phyloP scores from a whole-genome alignment of 2,888 invertebrate genomes.

The Tachystola acroxantha region DNA sequence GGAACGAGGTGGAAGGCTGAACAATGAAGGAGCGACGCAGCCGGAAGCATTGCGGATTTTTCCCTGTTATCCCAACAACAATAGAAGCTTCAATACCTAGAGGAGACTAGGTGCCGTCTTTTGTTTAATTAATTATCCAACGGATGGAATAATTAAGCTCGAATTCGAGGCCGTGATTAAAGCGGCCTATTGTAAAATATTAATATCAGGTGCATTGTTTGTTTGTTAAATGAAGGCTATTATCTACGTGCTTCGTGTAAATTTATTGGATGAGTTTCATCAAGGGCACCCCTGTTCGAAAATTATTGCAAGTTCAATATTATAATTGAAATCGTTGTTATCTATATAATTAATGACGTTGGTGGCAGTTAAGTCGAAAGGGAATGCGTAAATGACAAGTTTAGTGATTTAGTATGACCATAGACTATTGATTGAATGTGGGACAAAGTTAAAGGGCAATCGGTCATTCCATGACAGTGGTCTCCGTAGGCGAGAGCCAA shows the following conservation, averaged over 20 bases:
- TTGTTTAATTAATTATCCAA: constrained; percentile 71
- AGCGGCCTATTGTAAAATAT: constrained; percentile 47
- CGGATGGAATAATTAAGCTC: constrained; percentile 66
- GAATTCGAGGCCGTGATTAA: constrained; percentile 56
- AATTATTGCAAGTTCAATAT: constrained; percentile 35
- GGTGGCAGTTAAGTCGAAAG: constrained; percentile 16
- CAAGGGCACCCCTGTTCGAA: constrained; percentile 29
- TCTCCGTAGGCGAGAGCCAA: constrained; percentile 44
- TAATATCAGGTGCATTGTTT: constrained; percentile 57
- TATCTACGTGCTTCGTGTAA: constrained; percentile 38
- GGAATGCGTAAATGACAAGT: constrained; percentile 2
- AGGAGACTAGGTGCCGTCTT: constrained; percentile 47
- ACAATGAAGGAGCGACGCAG: constrained; percentile 47
- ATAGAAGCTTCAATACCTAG: constrained; percentile 55
- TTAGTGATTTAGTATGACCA: constrained; percentile 27
- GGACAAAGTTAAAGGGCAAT: constrained; percentile 32
- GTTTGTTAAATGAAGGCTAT: constrained; percentile 48
- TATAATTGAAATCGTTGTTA: constrained; percentile 26
- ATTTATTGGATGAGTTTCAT: constrained; percentile 43
- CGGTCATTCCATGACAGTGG: constrained; percentile 54
- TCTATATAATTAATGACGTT: constrained; percentile 2
- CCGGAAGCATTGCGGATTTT: constrained; percentile 65
- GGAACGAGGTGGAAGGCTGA: constrained; percentile 41
- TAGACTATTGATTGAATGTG: constrained; percentile 34
- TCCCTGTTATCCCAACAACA: constrained; percentile 63